phyloP scores from a whole-genome alignment of 2,888 invertebrate species.

The Callinectes sapidus region DNA sequence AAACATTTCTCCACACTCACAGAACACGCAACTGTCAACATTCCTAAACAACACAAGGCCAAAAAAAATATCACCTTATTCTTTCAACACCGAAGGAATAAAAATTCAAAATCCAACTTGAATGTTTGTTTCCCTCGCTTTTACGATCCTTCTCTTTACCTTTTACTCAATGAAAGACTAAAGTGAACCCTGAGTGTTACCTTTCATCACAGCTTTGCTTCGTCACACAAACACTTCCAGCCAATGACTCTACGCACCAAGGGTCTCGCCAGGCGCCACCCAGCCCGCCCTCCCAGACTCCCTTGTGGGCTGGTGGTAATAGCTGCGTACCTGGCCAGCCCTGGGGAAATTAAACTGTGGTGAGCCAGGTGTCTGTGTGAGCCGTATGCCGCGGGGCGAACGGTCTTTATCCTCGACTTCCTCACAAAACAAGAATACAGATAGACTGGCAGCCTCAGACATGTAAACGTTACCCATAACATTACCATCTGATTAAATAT shows the following conservation, averaged over 20 bases:
- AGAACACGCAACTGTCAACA: not conserved
- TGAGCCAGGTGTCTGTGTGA: constrained; percentile 6
- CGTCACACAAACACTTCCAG: not conserved
- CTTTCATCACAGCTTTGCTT: not conserved
- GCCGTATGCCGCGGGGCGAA: not conserved
- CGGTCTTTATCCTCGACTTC: not conserved
- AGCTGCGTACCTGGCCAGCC: not conserved
- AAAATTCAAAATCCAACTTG: not conserved
- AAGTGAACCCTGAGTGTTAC: not conserved
- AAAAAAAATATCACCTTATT: not conserved
- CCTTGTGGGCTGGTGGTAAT: not conserved
- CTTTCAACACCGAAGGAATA: not conserved
- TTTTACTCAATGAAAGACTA: not conserved
- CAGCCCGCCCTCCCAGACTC: not conserved
- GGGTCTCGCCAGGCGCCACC: not conserved
- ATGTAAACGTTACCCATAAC: no score
- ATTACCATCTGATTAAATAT: no score
- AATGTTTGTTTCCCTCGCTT: not conserved
- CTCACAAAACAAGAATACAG: not conserved
- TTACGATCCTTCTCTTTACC: not conserved
- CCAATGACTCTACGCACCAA: not conserved
- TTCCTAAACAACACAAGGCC: not conserved
- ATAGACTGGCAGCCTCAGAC: not conserved
- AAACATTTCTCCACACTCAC: not conserved
- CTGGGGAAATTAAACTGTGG: constrained; percentile 5